phyloP scores from a whole-genome alignment of 2,797 vertebrate genomes.

The Spheniscus humboldti region DNA sequence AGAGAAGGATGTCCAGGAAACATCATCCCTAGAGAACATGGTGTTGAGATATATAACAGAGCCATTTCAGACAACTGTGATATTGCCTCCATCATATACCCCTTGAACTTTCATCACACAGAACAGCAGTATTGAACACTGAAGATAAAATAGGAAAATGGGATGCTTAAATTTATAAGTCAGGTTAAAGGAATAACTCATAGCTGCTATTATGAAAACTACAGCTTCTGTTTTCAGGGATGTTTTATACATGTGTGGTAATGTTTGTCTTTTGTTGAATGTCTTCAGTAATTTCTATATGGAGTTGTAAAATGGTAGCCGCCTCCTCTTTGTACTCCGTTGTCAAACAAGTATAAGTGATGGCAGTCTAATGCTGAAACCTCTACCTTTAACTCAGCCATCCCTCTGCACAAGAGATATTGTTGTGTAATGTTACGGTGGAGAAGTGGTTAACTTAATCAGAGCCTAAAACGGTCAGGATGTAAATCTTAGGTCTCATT shows the following conservation, averaged over 20 bases:
- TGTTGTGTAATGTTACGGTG: background rate
- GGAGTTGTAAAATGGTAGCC: conserved; percentile 41
- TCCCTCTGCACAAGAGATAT: background rate
- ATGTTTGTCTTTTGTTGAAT: conserved; percentile 68
- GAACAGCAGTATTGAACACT: conserved; percentile 41
- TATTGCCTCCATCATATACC: conserved; percentile 35
- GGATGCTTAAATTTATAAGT: conserved; percentile 64
- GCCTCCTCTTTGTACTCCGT: background rate
- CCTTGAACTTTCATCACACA: conserved; percentile 62
- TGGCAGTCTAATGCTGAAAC: background rate
- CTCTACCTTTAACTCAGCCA: background rate
- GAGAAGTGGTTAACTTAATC: conserved; percentile 33
- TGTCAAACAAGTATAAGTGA: conserved; percentile 28
- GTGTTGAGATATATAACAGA: conserved; percentile 42
- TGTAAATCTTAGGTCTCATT: conserved; percentile 8
- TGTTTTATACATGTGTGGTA: conserved; percentile 66
- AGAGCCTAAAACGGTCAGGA: background rate
- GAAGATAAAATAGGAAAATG: conserved; percentile 68
- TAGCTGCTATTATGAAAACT: conserved; percentile 51
- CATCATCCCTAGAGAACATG: conserved; percentile 44
- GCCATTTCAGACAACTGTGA: conserved; percentile 46
- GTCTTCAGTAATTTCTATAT: conserved; percentile 66
- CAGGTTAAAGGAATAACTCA: conserved; percentile 69
- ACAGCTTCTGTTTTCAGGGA: conserved; percentile 62
- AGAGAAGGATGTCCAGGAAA: conserved; percentile 53